Base-by-base conservation (phyloP, 2,888 invertebrate species). In the Lepidochrysops patricia region DNA sequence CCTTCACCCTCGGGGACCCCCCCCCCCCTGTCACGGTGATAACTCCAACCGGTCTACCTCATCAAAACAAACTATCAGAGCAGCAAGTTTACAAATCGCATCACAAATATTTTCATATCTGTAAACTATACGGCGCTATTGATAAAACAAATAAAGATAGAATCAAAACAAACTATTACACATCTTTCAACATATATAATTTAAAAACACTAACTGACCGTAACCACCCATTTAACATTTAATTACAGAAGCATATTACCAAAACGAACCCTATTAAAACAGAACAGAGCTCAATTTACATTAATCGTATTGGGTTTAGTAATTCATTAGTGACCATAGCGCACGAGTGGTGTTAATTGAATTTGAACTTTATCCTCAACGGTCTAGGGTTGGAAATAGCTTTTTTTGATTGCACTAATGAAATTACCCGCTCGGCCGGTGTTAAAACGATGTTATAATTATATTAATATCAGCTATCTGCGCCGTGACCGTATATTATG, bases 391-490 rank as follows among this genome's bases (percentile, higher is more conserved):
- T 19, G 9, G 35, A 25, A 58, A 63, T 66, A 23, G 2, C 25
- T 58, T 62, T 13, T 9, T 23, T 12, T 27, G 7, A 34, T 4
- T n/a, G 6, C 3, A 7, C 23, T 50, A 58, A 65, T 65, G 64
- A 64, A 69, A 72, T 70, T 70, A 68, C 64, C 57, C 66, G 70
- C 62, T 69, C 64, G 64, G 67, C 63, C 68, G 65, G 76, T 72
- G 76, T 70, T 75, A 76, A 59, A 59, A 75, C 71, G 50, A 54
- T 63, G 61, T 50, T 59, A 63, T 61, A 64, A 54, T 54, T 54
- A 54, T 54, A 54, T 32, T 32, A 54, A 54, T 54, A 54, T 32
- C 27, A 15, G 54, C 19, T 54, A 54, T 32, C 54, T 27, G 15
- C 27, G 27, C 26, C 29, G 29, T 54, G 54, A 32, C 27, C 15